phyloP scores from a whole-genome alignment of 1,140 invertebrate genomes.

The Heterodera carotae region DNA sequence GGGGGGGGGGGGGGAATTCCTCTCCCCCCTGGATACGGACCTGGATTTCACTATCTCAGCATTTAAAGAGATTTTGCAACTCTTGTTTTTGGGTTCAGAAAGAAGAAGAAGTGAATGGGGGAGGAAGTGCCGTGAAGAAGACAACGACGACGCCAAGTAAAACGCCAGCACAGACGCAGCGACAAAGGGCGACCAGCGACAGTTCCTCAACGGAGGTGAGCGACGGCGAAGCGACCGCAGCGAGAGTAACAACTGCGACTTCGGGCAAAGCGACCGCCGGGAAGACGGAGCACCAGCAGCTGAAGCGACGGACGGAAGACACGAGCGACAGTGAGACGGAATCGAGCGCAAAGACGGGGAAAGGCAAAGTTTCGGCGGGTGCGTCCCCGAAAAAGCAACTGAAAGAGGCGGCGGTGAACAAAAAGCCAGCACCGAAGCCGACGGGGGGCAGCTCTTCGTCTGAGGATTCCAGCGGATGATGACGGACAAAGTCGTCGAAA shows the following conservation, averaged over 20 bases:
- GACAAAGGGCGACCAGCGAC: background rate
- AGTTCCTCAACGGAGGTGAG: background rate
- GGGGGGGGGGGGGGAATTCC: no score
- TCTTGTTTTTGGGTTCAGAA: no score
- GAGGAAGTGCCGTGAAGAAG: background rate
- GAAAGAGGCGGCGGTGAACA: background rate
- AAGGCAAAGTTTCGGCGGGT: background rate
- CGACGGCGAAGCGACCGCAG: background rate
- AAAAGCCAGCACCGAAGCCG: background rate
- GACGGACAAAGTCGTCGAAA: background rate
- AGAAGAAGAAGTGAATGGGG: background rate
- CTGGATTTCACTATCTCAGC: no score
- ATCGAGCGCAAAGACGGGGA: background rate
- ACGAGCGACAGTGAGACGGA: slow-evolving; percentile 15
- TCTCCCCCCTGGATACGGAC: no score
- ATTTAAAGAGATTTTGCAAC: no score
- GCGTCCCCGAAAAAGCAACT: background rate
- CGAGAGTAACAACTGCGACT: background rate
- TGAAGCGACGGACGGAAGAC: background rate
- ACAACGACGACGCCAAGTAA: background rate
- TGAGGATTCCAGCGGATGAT: background rate
- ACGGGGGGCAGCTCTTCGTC: background rate
- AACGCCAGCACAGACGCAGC: slow-evolving; percentile 1
- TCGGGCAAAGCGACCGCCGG: slow-evolving; percentile 5
- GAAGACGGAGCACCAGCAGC: slow-evolving; percentile 11